phyloP scores from a whole-genome alignment of 1,140 invertebrate genomes.

The Pteromalus puparum region DNA sequence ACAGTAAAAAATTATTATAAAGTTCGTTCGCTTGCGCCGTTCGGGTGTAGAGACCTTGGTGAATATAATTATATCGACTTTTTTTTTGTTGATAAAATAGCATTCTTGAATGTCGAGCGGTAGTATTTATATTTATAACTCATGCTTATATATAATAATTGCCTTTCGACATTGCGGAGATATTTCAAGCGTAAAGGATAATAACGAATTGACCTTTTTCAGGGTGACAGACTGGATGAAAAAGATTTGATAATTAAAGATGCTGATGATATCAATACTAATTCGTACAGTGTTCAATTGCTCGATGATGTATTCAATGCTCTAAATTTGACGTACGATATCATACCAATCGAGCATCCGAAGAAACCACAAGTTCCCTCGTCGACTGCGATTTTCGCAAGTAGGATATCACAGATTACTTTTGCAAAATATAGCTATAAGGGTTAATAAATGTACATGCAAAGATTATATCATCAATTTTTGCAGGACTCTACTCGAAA shows the following conservation, averaged over 20 bases:
- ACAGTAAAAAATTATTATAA: too few relatives aligned
- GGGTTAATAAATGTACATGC: neutral
- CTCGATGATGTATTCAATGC: slow-evolving; percentile 65
- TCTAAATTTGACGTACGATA: slow-evolving; percentile 64
- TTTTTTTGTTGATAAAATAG: too few relatives aligned
- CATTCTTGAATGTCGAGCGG: too few relatives aligned
- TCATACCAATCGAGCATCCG: slow-evolving; percentile 62
- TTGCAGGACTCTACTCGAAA: slow-evolving; percentile 65
- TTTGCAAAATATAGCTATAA: neutral
- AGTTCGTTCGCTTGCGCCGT: too few relatives aligned
- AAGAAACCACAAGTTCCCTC: slow-evolving; percentile 55
- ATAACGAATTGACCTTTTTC: neutral
- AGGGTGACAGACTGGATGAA: slow-evolving; percentile 67
- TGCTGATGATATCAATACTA: slow-evolving; percentile 63
- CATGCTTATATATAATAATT: too few relatives aligned
- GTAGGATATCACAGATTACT: slow-evolving; percentile 58
- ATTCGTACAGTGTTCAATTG: slow-evolving; percentile 65
- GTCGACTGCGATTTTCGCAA: slow-evolving; percentile 65
- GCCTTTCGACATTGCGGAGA: too few relatives aligned
- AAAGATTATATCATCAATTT: slow-evolving; percentile 15
- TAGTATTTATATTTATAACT: too few relatives aligned
- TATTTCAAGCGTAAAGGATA: too few relatives aligned
- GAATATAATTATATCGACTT: too few relatives aligned
- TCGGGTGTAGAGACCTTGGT: too few relatives aligned
- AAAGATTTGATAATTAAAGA: slow-evolving; percentile 67